Base-by-base conservation (phyloP, 2,888 invertebrate species). In the Amphipyra berbera region DNA sequence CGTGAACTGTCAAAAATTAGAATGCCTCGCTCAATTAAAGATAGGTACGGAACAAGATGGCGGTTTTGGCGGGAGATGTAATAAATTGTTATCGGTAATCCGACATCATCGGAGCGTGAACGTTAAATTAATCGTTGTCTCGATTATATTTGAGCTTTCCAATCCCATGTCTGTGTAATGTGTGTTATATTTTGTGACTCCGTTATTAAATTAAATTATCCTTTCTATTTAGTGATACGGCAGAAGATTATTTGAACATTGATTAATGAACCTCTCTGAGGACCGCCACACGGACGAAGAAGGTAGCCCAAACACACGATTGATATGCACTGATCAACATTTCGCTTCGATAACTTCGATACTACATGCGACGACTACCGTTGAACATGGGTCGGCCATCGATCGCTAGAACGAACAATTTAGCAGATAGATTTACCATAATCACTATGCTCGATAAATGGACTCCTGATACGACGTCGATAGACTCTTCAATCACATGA, bases 51-150 rank as follows among this genome's bases (percentile, higher is more conserved):
- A 81, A 68, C 73, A 78, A 81, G 53, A 78, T 78, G 72, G 76
- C 52, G 63, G 49, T 40, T 60, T 64, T 63, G 66, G 64, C 69
- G 63, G 61, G 56, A 61, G 62, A 61, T 66, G 56, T 58, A 54
- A 79, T 73, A 68, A 76, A 76, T 76, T 62, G 65, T 72, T 70
- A 79, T 76, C 63, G 63, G 53, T 77, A 78, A 79, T 78, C 73
- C 62, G 56, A 64, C 56, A 59, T 69, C 76, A 78, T 65, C 72
- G 52, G 44, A 76, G 56, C 79, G 73, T 65, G 60, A 54, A 65
- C 38, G 48, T 61, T 55, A 75, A 74, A 83, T 83, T 70, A 76
- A 83, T 82, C 65, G 64, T 70, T 74, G 59, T 69, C 57, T 59
- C 45, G 42, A 54, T 50, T 33, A 58, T 78, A 66, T 70, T 70